These are phyloP conservation scores for Tribolium castaneum DNA, from an alignment of 1,140 invertebrate genomes.

Conservation along the genomic window DNA sequence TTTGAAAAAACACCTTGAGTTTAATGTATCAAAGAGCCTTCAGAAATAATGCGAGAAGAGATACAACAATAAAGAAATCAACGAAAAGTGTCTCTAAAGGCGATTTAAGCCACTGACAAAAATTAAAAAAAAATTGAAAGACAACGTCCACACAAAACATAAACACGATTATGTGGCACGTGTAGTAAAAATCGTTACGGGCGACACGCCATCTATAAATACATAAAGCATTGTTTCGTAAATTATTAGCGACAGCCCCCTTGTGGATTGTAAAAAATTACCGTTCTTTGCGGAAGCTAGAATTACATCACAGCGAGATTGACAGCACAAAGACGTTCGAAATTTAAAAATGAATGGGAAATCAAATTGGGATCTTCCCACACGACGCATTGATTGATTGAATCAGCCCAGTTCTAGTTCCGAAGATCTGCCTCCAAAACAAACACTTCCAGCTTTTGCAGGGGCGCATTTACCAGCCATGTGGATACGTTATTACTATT, in stretches of 20 bases:
- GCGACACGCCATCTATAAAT: slow-evolving; percentile 4
- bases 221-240: slow-evolving; percentile 6
- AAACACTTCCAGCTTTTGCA: background rate
- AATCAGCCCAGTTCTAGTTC: slow-evolving; percentile 11
- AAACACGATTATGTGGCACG: background rate
- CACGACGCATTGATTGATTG: slow-evolving; percentile 11
- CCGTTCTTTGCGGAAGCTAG: background rate
- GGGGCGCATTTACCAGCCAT: too few relatives aligned
- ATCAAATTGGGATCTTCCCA: background rate
- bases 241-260: slow-evolving; percentile 2
- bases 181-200: slow-evolving; percentile 7
- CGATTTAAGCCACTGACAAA: too few relatives aligned
- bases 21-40: background rate
- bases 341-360: slow-evolving; percentile 22
- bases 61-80: too few relatives aligned
- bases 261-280: slow-evolving; percentile 14
- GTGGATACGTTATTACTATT: too few relatives aligned
- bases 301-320: slow-evolving; percentile 9
- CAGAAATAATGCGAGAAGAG: background rate
- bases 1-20: background rate
- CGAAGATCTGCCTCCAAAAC: background rate
- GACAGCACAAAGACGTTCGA: background rate
- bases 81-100: too few relatives aligned
- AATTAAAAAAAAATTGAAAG: too few relatives aligned
- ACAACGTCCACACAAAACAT: too few relatives aligned